Evolutionary conservation across 2,888 invertebrate genomes (phyloP), one percentile per base, ranked within the genome.

Genomic region (Eupithecia vulgata): DNA sequence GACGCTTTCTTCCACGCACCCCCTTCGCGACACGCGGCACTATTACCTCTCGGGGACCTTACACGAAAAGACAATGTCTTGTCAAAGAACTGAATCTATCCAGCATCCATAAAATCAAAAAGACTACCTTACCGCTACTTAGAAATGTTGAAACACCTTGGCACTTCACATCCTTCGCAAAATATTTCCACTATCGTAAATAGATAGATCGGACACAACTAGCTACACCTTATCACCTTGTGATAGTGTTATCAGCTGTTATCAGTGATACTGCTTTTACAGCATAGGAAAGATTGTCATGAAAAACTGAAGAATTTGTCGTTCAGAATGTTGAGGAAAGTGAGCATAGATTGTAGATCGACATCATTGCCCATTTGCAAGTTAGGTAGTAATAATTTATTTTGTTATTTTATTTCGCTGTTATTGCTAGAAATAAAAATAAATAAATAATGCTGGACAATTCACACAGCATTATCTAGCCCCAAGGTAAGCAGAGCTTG

Each of bases 161-260:
- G 5, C 57, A 57, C 21, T 57, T 57, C 1, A 57, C 1, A 12
- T 25, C 57, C 13, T 25, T 57, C 13, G 25, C 57, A 25, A 57
- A 57, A 57, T 57, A 25, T 12, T 57, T 57, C 57, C 57, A 57
- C 57, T 57, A 57, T 57, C 57, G 25, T 13, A 57, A 57, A 25
- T 25, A 57, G 57, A 25, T 25, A 21, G 48, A 1, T 48, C 21
- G 25, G 25, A 13, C 52, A 12, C 52, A 25, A 57, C 25, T 25
- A 12, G 57, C 13, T 57, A 25, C 57, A 57, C 35, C 62, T 64
- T 64, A 64, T 64, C 62, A 37, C 5, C 17, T 35, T 37, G 37
- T 64, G 62, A 64, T 64, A 64, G n/a, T 64, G 35, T 64, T 64
- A 64, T 64, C 62, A 64, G 35, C 21, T 5, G 57, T 64, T 64